These are phyloP conservation scores for Tiliqua scincoides DNA, from an alignment of 2,113 vertebrate genomes.

Conservation along the genomic window DNA sequence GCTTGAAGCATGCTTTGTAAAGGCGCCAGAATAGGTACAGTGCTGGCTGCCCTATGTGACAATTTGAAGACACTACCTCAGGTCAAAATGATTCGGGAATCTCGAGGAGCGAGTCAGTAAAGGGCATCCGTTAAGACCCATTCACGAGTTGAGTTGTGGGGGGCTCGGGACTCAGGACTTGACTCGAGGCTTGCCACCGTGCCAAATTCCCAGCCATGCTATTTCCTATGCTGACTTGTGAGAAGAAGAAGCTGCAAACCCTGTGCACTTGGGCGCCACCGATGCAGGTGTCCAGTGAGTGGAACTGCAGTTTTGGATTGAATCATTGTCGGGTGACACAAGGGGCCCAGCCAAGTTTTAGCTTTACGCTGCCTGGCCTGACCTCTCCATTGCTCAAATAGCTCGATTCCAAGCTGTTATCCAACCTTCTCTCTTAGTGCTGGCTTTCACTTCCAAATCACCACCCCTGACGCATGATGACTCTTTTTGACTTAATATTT, in stretches of 20 bases:
- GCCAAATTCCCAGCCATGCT: too few species aligned
- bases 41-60: neutral
- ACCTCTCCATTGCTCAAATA: neutral
- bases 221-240: neutral
- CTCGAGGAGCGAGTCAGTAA: too few species aligned
- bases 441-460: neutral
- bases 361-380: neutral
- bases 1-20: constrained; percentile 27
- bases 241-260: neutral
- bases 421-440: neutral
- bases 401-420: neutral
- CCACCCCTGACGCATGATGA: constrained; percentile 43
- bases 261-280: neutral
- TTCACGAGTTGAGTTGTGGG: too few species aligned
- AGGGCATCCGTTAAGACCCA: too few species aligned
- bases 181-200: too few species aligned
- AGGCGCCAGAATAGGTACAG: neutral
- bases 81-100: too few species aligned
- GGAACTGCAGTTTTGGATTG: neutral
- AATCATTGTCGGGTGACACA: neutral
- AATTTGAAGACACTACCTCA: neutral
- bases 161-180: too few species aligned
- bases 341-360: neutral
- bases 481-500: constrained; percentile 68
- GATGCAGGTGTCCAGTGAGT: neutral